Percentiles rank a stretch among this genome's conserved stretches.
Evolutionary conservation across 2,113 vertebrate species (phyloP).

Genomic region (Caranx ignobilis): DNA sequence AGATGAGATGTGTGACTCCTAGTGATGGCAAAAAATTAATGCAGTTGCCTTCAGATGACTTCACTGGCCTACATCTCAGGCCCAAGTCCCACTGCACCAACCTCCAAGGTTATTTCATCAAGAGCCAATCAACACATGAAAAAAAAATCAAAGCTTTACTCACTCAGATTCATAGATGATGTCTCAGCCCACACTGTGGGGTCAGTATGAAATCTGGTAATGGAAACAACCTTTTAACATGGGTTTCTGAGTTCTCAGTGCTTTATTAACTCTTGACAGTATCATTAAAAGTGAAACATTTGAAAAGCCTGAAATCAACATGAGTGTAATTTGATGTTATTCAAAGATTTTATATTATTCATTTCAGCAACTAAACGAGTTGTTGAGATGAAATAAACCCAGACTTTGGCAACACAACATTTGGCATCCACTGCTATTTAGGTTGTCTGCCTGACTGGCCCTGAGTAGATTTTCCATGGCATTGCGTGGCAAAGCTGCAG

Average conservation of each 20-base stretch:
- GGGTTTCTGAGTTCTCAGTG: background rate
- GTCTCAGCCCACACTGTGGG: constrained; percentile 24
- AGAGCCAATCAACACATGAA: constrained; percentile 21
- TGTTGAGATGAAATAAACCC: constrained; percentile 5
- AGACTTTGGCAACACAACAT: background rate
- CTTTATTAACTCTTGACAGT: background rate
- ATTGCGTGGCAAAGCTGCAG: constrained; percentile 3
- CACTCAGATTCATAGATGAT: background rate
- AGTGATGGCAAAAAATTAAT: background rate
- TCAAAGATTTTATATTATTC: background rate
- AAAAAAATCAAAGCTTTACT: background rate
- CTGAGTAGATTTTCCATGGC: background rate
- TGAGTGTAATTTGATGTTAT: background rate
- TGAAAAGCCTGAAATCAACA: background rate
- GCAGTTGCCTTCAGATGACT: constrained; percentile 2
- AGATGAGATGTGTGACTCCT: constrained; percentile 12
- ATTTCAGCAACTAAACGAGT: background rate
- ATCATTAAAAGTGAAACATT: background rate
- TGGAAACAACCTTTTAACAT: background rate
- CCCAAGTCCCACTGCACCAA: background rate
- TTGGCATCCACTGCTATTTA: background rate
- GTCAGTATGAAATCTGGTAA: background rate
- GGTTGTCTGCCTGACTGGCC: background rate
- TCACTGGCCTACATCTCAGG: background rate
- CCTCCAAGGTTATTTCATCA: constrained; percentile 19